Evolutionary conservation across 2,888 invertebrate genomes (phyloP), one percentile per base, ranked within the genome.

Genomic region (Thymelicus lineola): DNA sequence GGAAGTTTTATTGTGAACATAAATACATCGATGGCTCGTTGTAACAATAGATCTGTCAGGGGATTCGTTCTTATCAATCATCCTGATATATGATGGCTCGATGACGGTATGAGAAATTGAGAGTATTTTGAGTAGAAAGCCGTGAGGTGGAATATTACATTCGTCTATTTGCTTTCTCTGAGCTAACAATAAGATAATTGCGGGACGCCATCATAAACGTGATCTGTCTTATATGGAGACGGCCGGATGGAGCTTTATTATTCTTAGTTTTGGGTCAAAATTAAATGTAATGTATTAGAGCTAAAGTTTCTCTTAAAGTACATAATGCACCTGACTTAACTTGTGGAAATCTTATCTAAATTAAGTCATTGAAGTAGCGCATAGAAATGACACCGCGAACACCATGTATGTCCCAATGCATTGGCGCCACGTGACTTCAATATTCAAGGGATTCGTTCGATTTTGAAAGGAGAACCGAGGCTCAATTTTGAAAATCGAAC

Each of bases 61-160:
- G 17, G 14, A 63, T 50, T 57, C 45, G 45, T 57, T 57, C 65
- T 15, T 45, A 65, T 65, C 65, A 65, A 65, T 65, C 65, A 57
- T 57, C 14, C n/a, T 57, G 55, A 28, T 65, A 53, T 55, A 65
- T 38, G 50, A 65, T 20, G 20, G 9, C 53, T 53, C 17, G 53
- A 53, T 65, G 42, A 45, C 14, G 10, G 14, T 17, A 57, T 28
- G 60, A 60, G 53, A 50, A 17, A 50, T 50, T 42, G 64, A 64
- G 55, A 65, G 46, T 65, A 65, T 65, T 63, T 65, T 57, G 55
- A 45, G 45, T 57, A 65, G 65, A 65, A 65, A 65, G 65, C 57
- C 57, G 57, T 28, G 14, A 35, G n/a, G 12, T 64, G 55, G n/a
- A 55, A 46, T 38, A 65, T 63, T 45, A 45, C 20, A 45, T 53